These are phyloP conservation scores for Todiramphus chloris DNA, from an alignment of 2,113 vertebrate species.

Conservation along the genomic window DNA sequence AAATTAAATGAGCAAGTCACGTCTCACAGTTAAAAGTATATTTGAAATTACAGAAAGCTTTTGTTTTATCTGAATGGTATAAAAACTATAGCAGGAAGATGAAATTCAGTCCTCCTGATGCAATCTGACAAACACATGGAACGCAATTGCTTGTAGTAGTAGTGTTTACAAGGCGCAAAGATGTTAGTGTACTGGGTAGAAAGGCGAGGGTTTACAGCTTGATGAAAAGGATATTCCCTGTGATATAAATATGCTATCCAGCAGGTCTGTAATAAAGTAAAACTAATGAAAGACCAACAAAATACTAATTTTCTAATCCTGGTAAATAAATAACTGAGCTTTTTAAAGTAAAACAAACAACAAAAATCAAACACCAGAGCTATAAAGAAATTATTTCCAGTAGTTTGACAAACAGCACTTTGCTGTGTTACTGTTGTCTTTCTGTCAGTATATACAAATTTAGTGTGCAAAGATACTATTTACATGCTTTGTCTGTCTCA, in stretches of 20 bases:
- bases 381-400: neutral
- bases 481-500: neutral
- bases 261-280: neutral
- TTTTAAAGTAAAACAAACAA: neutral
- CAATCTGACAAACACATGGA: conserved; percentile 51
- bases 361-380: neutral
- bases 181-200: neutral
- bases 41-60: neutral
- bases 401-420: neutral
- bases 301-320: neutral
- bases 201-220: neutral
- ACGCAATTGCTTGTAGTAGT: neutral
- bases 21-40: neutral
- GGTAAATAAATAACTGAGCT: neutral
- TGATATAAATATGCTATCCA: neutral
- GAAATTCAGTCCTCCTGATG: neutral
- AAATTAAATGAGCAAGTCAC: neutral
- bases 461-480: neutral
- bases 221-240: neutral
- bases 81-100: neutral
- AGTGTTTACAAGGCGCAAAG: conserved; percentile 58
- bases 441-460: neutral
- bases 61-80: neutral
- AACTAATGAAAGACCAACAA: neutral
- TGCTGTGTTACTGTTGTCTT: neutral